Evolutionary conservation across 2,113 vertebrate species (phyloP).

Genomic region (Telmatochromis sp.): DNA sequence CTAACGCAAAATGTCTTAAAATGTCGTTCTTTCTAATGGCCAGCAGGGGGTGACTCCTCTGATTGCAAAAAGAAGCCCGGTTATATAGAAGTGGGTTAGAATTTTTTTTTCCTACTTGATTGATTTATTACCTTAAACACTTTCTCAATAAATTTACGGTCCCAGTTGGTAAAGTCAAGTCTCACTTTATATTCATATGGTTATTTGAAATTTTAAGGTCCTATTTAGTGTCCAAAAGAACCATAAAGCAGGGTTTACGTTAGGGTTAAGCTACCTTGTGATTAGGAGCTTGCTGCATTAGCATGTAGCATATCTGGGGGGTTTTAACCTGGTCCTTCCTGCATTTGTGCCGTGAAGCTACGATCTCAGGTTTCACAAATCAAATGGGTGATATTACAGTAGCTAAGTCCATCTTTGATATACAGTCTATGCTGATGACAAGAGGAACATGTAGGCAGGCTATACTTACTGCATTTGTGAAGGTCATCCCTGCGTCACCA

Average conservation of each 20-base stretch:
- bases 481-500: constrained; percentile 85
- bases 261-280: not conserved
- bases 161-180: no score
- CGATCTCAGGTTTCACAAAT: not conserved
- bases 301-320: not conserved
- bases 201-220: not conserved
- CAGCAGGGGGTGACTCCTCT: not conserved
- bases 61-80: not conserved
- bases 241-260: not conserved
- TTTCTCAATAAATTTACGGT: not conserved
- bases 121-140: not conserved
- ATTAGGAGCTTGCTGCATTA: not conserved
- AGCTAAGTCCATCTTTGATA: not conserved
- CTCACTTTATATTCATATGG: not conserved
- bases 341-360: not conserved
- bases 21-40: not conserved
- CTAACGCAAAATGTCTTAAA: not conserved
- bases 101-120: not conserved
- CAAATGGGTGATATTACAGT: not conserved
- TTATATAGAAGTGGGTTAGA: not conserved
- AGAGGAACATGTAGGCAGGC: not conserved
- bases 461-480: constrained; percentile 83
- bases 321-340: not conserved
- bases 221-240: not conserved
- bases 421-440: not conserved